A percentile compares a stretch with the other conserved stretches of the same genome.
phyloP scores from a whole-genome alignment of 2,888 invertebrate species.

The Corbicula japonica region DNA sequence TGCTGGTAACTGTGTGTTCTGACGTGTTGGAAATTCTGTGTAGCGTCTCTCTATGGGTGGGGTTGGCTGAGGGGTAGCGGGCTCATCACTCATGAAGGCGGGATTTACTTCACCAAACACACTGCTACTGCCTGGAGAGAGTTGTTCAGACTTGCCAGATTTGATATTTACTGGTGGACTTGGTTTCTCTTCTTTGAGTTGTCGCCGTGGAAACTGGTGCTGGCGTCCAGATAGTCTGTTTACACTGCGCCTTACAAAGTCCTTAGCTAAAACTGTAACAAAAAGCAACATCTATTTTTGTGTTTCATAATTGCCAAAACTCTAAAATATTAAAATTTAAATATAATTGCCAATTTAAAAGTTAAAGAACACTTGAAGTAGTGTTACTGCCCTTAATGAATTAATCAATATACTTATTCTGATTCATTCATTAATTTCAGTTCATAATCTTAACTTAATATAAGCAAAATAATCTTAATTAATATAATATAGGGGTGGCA shows the following conservation, averaged over 20 bases:
- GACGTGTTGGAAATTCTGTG: slow-evolving; percentile 64
- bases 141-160: slow-evolving; percentile 55
- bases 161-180: slow-evolving; percentile 45
- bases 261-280: slow-evolving; percentile 64
- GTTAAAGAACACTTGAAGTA: no score
- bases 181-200: slow-evolving; percentile 61
- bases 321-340: no score
- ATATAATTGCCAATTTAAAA: no score
- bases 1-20: slow-evolving; percentile 8
- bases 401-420: no score
- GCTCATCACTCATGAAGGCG: slow-evolving; percentile 54
- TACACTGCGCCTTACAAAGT: slow-evolving; percentile 70
- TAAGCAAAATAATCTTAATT: no score
- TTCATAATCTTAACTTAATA: no score
- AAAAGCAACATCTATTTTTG: no score
- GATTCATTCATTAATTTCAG: no score
- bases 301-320: no score
- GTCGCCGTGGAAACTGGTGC: slow-evolving; percentile 51
- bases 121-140: slow-evolving; percentile 64
- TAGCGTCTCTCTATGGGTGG: slow-evolving; percentile 57
- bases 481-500: no score
- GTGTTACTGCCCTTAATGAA: no score
- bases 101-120: slow-evolving; percentile 64
- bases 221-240: slow-evolving; percentile 67
- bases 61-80: slow-evolving; percentile 52